Evolutionary conservation across 2,888 invertebrate species (phyloP).

Genomic region (Stenodema calcarata): DNA sequence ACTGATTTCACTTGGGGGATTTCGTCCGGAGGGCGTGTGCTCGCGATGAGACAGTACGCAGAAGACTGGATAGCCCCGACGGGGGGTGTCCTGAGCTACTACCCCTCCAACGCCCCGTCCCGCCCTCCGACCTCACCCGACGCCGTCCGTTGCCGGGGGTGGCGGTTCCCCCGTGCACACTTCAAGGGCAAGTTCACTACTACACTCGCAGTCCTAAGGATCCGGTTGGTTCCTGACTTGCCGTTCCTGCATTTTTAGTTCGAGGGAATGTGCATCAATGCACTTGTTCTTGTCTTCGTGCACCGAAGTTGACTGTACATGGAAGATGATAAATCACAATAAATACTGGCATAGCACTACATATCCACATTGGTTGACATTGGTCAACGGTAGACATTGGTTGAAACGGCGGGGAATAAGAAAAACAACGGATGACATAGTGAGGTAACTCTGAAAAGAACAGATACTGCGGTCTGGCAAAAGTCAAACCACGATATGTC

Average conservation of each 20-base stretch:
- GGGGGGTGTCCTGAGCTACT: constrained; percentile 29
- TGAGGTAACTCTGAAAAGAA: no score
- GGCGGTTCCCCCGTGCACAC: background rate
- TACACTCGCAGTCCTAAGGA: constrained; percentile 19
- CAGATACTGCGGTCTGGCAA: no score
- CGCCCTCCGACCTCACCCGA: background rate
- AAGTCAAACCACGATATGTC: no score
- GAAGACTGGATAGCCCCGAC: constrained; percentile 42
- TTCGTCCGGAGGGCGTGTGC: constrained; percentile 21
- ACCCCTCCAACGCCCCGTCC: background rate
- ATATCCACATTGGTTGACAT: no score
- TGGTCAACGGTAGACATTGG: no score
- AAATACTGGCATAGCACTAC: no score
- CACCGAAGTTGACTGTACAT: no score
- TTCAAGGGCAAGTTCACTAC: constrained; percentile 45
- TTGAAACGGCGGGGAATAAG: no score
- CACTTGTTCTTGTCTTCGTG: background rate
- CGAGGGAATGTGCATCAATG: no score
- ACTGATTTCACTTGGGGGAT: constrained; percentile 19
- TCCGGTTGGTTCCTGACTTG: background rate
- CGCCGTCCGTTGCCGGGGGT: background rate
- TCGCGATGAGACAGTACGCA: constrained; percentile 43
- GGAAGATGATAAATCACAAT: no score
- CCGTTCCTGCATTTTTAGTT: background rate
- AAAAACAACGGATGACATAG: no score